Percentiles rank a stretch among this genome's conserved stretches.
These are phyloP conservation scores for Colistium nudipinnis DNA, from an alignment of 2,113 vertebrate species.

Conservation along the genomic window DNA sequence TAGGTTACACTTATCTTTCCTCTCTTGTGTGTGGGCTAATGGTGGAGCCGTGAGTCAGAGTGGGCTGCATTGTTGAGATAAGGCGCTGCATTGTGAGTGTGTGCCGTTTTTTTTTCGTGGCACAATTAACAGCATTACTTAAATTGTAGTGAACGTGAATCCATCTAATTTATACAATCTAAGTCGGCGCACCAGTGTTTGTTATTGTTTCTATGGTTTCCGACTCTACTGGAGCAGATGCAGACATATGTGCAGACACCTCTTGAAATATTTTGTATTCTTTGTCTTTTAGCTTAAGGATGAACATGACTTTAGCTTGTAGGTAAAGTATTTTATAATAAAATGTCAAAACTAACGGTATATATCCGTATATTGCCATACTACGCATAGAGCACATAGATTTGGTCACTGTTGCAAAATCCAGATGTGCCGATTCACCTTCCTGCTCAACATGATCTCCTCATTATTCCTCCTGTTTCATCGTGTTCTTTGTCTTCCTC, in stretches of 20 bases:
- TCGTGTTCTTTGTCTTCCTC: conserved; percentile 7
- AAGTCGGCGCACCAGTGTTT: conserved; percentile 14
- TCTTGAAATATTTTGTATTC: conserved; percentile 1
- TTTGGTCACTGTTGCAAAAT: conserved; percentile 3
- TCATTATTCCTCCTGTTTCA: conserved; percentile 3
- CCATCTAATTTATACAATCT: conserved; percentile 26
- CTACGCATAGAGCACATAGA: not conserved
- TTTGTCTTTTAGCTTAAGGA: not conserved
- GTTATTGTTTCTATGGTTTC: conserved; percentile 43
- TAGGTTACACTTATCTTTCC: conserved; percentile 65
- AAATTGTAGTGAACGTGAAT: conserved; percentile 23
- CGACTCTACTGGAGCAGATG: conserved; percentile 7
- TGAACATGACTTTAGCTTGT: not conserved
- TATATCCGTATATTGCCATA: not conserved
- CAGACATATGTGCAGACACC: conserved; percentile 4
- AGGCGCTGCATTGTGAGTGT: conserved; percentile 34
- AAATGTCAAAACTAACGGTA: not conserved
- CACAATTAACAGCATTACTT: conserved; percentile 26
- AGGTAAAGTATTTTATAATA: not conserved
- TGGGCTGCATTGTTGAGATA: conserved; percentile 65
- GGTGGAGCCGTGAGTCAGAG: conserved; percentile 46
- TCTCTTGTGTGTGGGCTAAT: conserved; percentile 53
- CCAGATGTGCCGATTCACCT: not conserved
- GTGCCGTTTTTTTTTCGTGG: conserved; percentile 3
- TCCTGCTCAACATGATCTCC: conserved; percentile 9